phyloP scores from a whole-genome alignment of 2,113 vertebrate genomes.

The Trinectes maculatus region DNA sequence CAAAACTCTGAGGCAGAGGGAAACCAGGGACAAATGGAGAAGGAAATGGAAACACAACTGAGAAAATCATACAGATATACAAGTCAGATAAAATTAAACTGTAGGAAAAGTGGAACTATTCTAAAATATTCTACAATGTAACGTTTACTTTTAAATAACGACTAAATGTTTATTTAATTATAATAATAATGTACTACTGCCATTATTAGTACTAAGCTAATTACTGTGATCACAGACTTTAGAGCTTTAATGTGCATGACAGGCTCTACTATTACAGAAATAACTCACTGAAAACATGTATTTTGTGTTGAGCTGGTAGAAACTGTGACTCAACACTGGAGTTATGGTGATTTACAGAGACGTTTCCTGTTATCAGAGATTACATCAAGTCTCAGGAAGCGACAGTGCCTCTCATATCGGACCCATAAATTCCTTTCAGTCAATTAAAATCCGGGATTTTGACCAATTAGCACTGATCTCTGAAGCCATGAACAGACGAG shows the following conservation, averaged over 20 bases:
- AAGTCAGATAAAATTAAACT: not conserved
- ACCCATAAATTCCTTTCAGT: constrained; percentile 2
- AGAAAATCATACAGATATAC: not conserved
- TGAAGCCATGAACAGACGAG: not conserved
- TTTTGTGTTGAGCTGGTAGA: not conserved
- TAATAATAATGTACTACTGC: no score
- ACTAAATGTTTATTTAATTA: no score
- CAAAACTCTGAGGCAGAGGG: constrained; percentile 6
- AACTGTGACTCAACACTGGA: not conserved
- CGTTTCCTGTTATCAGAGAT: constrained; percentile 6
- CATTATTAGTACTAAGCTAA: no score
- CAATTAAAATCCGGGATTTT: constrained; percentile 32
- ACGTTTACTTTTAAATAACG: no score
- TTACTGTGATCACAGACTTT: no score
- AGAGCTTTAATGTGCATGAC: no score
- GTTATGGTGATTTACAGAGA: not conserved
- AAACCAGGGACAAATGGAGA: not conserved
- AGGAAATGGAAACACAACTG: not conserved
- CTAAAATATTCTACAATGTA: no score
- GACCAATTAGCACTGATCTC: constrained; percentile 27
- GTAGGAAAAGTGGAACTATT: no score
- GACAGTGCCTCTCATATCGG: constrained; percentile 23
- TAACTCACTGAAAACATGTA: no score
- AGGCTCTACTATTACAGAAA: no score
- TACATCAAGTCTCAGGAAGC: not conserved